Evolutionary conservation across 2,888 invertebrate species (phyloP), one percentile per base, ranked within the genome.

Genomic region (Mythimna pallens): DNA sequence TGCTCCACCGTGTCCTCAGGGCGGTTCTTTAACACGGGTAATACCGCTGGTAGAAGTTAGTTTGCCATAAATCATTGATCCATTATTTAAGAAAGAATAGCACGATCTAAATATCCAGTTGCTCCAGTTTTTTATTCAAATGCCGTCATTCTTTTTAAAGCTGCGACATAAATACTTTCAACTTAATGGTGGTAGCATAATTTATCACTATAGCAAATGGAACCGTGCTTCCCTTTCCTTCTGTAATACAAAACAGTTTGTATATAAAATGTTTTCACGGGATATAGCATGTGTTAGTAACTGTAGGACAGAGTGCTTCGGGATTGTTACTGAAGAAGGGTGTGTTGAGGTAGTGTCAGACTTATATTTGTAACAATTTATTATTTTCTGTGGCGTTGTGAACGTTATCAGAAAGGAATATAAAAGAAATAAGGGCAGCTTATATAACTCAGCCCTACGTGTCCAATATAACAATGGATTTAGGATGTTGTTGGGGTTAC

Each of bases 171-270:
- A 65, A 73, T 72, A 74, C 61, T 76, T 74, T 79, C 70, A 65
- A 54, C 69, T 65, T 68, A 61, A 72, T 25, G 40, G 54, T 64
- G 54, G 65, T 14, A 59, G 74, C 68, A 80, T 76, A 80, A 81
- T 80, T 80, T 80, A 81, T 81, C 55, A 66, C 59, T 58, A 47
- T 52, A 72, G 69, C 67, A 72, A 73, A 82, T 75, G 68, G 68
- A 59, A 70, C 69, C 22, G 30, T 40, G 68, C 54, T 70, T 34
- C 59, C 67, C 66, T 76, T 71, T 67, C 64, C 70, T 63, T 54
- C 57, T 62, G 66, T 71, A 59, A 63, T 71, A 73, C 77, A 67
- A 70, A 70, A 68, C 64, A 34, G 66, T 76, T 69, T 73, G 67
- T 70, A 34, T 61, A 76, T 14, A 70, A 50, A 54, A 54, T 25